Percentiles rank a stretch among this genome's conserved stretches.
These are phyloP conservation scores for Shinisaurus crocodilurus DNA, from an alignment of 2,113 vertebrate genomes.

Conservation along the genomic window DNA sequence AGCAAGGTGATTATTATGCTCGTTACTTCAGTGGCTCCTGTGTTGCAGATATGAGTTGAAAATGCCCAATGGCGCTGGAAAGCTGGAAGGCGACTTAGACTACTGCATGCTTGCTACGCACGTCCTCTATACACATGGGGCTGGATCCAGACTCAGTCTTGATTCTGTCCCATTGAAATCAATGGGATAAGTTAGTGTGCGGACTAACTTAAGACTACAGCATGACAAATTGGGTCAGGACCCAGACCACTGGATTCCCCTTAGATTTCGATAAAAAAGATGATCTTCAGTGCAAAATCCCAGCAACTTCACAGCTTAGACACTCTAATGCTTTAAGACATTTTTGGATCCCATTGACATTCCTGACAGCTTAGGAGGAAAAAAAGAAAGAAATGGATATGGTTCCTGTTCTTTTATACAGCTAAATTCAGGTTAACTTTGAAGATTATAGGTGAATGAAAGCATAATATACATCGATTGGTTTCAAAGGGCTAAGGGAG, in stretches of 20 bases:
- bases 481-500: not conserved
- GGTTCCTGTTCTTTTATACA: not conserved
- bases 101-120: too few species aligned
- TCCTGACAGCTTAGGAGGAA: conserved; percentile 31
- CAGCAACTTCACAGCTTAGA: conserved; percentile 47
- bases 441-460: not conserved
- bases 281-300: conserved; percentile 25
- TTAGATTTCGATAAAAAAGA: not conserved
- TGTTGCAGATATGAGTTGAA: not conserved
- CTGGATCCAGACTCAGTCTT: too few species aligned
- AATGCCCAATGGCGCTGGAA: not conserved
- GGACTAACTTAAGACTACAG: too few species aligned
- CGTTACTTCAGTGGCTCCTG: not conserved
- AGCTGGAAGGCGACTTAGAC: not conserved
- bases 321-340: conserved; percentile 37
- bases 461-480: not conserved
- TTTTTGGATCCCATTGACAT: not conserved
- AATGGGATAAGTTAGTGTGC: too few species aligned
- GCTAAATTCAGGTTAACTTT: not conserved
- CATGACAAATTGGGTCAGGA: too few species aligned
- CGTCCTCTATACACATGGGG: too few species aligned
- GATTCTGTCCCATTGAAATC: too few species aligned
- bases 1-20: not conserved
- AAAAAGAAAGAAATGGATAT: not conserved
- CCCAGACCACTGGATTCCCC: not conserved